Base-by-base conservation (phyloP, 2,113 vertebrate species). In the Pongo pygmaeus region DNA sequence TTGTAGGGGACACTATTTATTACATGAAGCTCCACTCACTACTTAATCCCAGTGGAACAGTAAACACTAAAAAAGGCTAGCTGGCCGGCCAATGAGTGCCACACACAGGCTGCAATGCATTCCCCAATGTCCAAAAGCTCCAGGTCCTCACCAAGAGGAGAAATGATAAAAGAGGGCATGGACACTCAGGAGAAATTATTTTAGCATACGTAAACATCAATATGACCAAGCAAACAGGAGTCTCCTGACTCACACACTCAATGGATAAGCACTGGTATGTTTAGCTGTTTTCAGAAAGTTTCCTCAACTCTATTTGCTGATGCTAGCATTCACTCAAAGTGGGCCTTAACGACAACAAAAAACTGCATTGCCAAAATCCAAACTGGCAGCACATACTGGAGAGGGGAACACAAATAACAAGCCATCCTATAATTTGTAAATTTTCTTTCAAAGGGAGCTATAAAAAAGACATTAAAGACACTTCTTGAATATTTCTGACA, bases 401-500 rank as follows among this genome's bases (percentile, higher is more conserved):
- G 4, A n/a, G 25, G 50, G 7, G 17, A 59, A 87, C 17, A 83
- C 30, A 61, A 52, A 40, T 23, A 94, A 32, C 9, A 83, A 35
- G 59, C 13, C 18, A 75, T 18, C 48, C 75, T 3, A 2, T 48
- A 23, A 64, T 89, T 38, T 52, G 32, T 8, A 88, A 30, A 48
- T 84, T 35, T 50, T 86, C 67, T 90, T 77, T 83, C 43, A 87
- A 81, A 78, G 4, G 13, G 16, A 83, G 22, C 6, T 70, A 67
- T 22, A 55, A 64, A 90, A 84, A 84, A 70, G 17, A 61, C 61
- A 88, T 74, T 84, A 69, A 79, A 70, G 83, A 46, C 2, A 84
- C 35, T 52, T 79, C 10, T 27, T 83, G 67, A 79, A 72, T 84
- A 91, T 43, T 94, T 93, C 64, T 40, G 32, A 88, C 78, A 40